Conservation (phyloP, 2,888 invertebrate genomes). For the Gastrophysa polygoni region DNA sequence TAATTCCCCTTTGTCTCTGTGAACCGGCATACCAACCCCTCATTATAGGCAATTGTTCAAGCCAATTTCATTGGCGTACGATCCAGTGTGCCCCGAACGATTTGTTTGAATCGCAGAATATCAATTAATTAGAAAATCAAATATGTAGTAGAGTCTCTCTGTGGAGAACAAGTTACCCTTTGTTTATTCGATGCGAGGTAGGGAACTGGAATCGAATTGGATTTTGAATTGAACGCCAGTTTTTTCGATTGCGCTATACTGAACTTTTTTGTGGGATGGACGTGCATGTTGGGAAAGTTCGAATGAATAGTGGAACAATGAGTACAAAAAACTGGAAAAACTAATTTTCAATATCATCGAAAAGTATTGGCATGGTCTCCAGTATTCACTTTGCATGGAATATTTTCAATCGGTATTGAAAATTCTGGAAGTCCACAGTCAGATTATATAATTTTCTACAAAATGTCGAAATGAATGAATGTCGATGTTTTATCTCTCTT, state of each 20-base stretch:
- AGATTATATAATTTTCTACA: no score
- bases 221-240: constrained; percentile 6
- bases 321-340: no score
- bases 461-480: no score
- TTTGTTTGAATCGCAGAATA: constrained; percentile 20
- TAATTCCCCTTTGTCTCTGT: constrained; percentile 40
- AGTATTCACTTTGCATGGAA: no score
- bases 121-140: constrained; percentile 31
- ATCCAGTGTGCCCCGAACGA: constrained; percentile 8
- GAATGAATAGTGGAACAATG: neutral
- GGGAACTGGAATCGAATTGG: constrained; percentile 12
- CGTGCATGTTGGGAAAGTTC: neutral
- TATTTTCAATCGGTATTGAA: no score
- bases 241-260: constrained; percentile 7
- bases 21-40: constrained; percentile 40
- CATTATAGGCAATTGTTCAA: constrained; percentile 38
- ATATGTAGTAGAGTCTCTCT: constrained; percentile 27
- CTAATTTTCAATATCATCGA: no score
- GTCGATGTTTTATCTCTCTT: no score
- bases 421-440: no score
- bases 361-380: no score
- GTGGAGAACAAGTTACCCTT: constrained; percentile 21
- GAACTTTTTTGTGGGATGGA: neutral
- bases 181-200: constrained; percentile 4
- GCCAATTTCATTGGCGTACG: constrained; percentile 27